These are phyloP conservation scores for Allophyes oxyacanthae DNA, from an alignment of 2,888 invertebrate species.

Conservation along the genomic window DNA sequence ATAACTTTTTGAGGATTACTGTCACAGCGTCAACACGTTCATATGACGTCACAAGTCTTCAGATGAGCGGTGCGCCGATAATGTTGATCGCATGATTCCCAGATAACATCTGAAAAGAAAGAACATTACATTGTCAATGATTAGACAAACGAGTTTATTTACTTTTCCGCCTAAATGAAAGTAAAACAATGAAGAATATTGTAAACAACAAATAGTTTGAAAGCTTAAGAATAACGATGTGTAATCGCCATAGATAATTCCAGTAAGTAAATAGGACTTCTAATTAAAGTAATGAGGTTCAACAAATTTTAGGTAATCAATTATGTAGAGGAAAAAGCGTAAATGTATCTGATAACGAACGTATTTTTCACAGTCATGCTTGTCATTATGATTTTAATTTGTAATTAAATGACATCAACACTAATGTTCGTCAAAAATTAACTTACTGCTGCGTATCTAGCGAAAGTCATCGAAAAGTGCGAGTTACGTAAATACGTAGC, in stretches of 20 bases:
- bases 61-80: conserved; percentile 76
- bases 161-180: conserved; percentile 24
- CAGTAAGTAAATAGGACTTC: conserved; percentile 16
- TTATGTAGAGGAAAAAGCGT: conserved; percentile 25
- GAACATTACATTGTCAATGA: conserved; percentile 55
- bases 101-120: conserved; percentile 80
- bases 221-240: conserved; percentile 9
- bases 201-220: conserved; percentile 1
- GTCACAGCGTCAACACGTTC: conserved; percentile 52
- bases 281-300: conserved; percentile 37
- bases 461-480: too few relatives aligned
- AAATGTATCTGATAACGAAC: conserved; percentile 8
- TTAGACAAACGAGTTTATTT: conserved; percentile 54
- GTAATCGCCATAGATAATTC: conserved; percentile 5
- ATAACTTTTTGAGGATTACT: conserved; percentile 41
- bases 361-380: conserved; percentile 24
- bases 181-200: conserved; percentile 12
- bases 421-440: too few relatives aligned
- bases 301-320: conserved; percentile 34
- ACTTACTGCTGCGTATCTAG: too few relatives aligned
- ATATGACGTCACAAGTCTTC: conserved; percentile 59
- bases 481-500: too few relatives aligned
- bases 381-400: conserved; percentile 14
- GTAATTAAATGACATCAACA: conserved; percentile 14
- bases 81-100: conserved; percentile 78